Evolutionary conservation across 2,888 invertebrate genomes (phyloP).

Genomic region (Folsomia manolachei): DNA sequence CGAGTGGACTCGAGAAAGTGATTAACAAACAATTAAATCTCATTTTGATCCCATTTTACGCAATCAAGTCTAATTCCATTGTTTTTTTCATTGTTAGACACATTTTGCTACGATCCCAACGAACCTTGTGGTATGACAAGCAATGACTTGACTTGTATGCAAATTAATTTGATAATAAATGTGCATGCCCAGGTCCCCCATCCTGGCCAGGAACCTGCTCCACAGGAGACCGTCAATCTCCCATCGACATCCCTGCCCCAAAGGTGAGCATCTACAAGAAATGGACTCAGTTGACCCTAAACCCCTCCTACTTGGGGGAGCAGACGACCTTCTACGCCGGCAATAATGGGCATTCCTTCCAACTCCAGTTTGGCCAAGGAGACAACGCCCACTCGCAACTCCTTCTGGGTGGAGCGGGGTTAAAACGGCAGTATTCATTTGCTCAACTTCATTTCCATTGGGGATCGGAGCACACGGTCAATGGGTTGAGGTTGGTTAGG

Average conservation of each 20-base stretch:
- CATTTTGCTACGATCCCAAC: constrained; percentile 1
- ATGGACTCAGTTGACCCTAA: not conserved
- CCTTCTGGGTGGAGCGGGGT: constrained; percentile 63
- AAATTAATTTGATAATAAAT: not conserved
- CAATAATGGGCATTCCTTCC: constrained; percentile 13
- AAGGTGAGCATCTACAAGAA: not conserved
- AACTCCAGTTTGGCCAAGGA: not conserved
- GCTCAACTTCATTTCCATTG: constrained; percentile 80
- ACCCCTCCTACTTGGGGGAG: not conserved
- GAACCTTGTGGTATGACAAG: not conserved
- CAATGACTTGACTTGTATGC: not conserved
- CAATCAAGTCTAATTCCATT: too few species aligned
- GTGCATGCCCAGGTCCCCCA: not conserved
- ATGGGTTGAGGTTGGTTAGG: constrained; percentile 58
- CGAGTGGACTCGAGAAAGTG: too few species aligned
- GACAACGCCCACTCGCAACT: constrained; percentile 53
- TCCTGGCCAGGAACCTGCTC: not conserved
- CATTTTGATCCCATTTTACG: too few species aligned
- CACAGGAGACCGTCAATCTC: not conserved
- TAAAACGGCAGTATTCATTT: constrained; percentile 61
- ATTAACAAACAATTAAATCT: too few species aligned
- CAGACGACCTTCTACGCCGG: not conserved
- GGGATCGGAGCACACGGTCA: constrained; percentile 76
- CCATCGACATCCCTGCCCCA: not conserved
- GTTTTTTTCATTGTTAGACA: not conserved